These are phyloP conservation scores for Sparus aurata DNA, from an alignment of 2,797 vertebrate species.

Conservation along the genomic window DNA sequence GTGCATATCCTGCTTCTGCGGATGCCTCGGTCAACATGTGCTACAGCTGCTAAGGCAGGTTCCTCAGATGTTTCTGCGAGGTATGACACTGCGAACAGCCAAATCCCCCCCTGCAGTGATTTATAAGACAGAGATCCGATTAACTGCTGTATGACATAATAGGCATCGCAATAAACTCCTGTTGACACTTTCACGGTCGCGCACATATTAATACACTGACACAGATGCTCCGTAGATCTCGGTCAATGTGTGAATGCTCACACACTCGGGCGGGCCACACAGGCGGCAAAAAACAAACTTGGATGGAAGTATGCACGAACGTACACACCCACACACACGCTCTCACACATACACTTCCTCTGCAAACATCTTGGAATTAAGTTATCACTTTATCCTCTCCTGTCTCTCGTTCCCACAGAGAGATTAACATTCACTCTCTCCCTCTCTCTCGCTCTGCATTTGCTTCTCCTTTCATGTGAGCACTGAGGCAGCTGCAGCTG, in stretches of 20 bases:
- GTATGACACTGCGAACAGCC: constrained; percentile 61
- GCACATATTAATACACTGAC: constrained; percentile 55
- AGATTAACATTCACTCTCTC: constrained; percentile 77
- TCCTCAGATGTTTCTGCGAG: constrained; percentile 43
- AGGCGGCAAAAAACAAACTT: constrained; percentile 41
- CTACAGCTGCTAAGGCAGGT: constrained; percentile 42
- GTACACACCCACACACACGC: constrained; percentile 43
- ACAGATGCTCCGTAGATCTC: constrained; percentile 39
- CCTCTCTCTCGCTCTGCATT: constrained; percentile 61
- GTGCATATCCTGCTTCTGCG: neutral
- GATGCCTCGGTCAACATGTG: constrained; percentile 57
- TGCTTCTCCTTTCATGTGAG: constrained; percentile 77
- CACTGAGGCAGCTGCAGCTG: constrained; percentile 80
- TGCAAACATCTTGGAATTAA: constrained; percentile 80
- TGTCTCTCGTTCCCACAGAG: constrained; percentile 77
- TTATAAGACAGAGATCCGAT: constrained; percentile 69
- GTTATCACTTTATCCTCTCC: constrained; percentile 80
- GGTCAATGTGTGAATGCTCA: neutral
- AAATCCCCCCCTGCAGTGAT: constrained; percentile 42
- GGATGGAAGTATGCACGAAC: constrained; percentile 38
- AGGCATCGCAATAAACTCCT: constrained; percentile 66
- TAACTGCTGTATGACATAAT: constrained; percentile 72
- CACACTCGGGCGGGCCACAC: constrained; percentile 25
- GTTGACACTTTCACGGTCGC: constrained; percentile 66
- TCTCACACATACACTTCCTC: constrained; percentile 65